Conservation (phyloP, 2,113 vertebrate genomes). For the Cygnus buccinator region DNA sequence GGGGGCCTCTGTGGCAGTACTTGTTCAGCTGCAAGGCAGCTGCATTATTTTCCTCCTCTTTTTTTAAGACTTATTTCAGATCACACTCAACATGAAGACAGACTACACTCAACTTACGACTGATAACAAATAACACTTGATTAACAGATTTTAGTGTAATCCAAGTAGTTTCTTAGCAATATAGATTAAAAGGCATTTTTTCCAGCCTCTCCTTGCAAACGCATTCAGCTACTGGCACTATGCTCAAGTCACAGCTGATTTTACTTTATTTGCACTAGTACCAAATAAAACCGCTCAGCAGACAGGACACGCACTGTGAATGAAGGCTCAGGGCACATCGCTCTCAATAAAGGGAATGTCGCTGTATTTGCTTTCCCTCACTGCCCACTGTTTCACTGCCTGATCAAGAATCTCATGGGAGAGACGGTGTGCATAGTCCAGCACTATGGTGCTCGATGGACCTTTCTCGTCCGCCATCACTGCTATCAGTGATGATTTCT, state of each 20-base stretch:
- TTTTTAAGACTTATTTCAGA: background rate
- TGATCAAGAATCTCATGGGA: conserved; percentile 89
- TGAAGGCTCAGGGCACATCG: conserved; percentile 84
- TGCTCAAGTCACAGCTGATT: background rate
- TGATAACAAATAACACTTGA: background rate
- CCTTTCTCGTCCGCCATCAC: conserved; percentile 41
- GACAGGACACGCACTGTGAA: background rate
- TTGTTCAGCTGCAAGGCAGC: background rate
- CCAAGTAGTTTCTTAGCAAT: background rate
- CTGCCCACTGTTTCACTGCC: conserved; percentile 90
- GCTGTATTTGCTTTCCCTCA: conserved; percentile 87
- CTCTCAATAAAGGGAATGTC: conserved; percentile 97
- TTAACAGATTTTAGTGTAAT: background rate
- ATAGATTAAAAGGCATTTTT: background rate
- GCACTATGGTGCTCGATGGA: conserved; percentile 67
- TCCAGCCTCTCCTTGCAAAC: background rate
- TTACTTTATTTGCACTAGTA: conserved; percentile 17
- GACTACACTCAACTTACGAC: background rate
- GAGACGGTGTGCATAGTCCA: conserved; percentile 89
- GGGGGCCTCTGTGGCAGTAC: background rate
- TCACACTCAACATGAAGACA: conserved; percentile 13
- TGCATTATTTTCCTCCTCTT: background rate
- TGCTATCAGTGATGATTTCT: conserved; percentile 75
- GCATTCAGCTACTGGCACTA: background rate
- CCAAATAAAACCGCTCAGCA: background rate